phyloP scores from a whole-genome alignment of 2,113 vertebrate species.

The Chaetorhynchus papuensis region DNA sequence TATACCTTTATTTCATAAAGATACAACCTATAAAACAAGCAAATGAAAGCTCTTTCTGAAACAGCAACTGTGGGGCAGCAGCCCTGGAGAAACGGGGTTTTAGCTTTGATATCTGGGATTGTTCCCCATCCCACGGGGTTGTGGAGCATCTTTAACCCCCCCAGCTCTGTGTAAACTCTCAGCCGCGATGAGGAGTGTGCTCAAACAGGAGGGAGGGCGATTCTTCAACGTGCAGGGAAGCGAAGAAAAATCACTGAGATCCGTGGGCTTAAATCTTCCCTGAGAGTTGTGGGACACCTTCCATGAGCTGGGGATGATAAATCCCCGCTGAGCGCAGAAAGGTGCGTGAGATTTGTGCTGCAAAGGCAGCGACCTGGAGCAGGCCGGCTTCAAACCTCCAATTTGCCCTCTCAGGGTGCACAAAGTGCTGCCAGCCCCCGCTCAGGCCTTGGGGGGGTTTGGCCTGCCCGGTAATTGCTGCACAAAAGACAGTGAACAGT shows the following conservation, averaged over 20 bases:
- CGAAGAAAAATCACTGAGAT: background rate
- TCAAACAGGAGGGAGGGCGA: fast-evolving
- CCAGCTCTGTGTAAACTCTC: background rate
- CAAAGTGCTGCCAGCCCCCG: background rate
- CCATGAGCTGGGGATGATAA: fast-evolving
- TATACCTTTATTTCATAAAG: constrained; percentile 74
- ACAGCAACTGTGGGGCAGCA: background rate
- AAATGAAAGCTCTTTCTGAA: constrained; percentile 47
- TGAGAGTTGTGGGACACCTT: background rate
- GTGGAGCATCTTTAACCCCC: background rate
- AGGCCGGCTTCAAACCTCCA: fast-evolving
- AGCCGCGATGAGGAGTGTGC: fast-evolving
- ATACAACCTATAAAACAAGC: constrained; percentile 63
- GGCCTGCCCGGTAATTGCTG: constrained; percentile 59
- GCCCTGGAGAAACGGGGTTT: background rate
- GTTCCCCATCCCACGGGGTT: fast-evolving
- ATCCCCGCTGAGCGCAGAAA: fast-evolving
- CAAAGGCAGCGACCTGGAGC: background rate
- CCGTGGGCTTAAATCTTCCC: fast-evolving
- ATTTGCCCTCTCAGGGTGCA: background rate
- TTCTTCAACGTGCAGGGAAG: fast-evolving
- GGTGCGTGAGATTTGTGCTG: fast-evolving
- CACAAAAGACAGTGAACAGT: constrained; percentile 72
- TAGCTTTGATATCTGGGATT: background rate
- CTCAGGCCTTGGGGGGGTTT: constrained; percentile 34